Evolutionary conservation across 2,888 invertebrate species (phyloP), one percentile per base, ranked within the genome.

Genomic region (Dolichomitus sp.): DNA sequence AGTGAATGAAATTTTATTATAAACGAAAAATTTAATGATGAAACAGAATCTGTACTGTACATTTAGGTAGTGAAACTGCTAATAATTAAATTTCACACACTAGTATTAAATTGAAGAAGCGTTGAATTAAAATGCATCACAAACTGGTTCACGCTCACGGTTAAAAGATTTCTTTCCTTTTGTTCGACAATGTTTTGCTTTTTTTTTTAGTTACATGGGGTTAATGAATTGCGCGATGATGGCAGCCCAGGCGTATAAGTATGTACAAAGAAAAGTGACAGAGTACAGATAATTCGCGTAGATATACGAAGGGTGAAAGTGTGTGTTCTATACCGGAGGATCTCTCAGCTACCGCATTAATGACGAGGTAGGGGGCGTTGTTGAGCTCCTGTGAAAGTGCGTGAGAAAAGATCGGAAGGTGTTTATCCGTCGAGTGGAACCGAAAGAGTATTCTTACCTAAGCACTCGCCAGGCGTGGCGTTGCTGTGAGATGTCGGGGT

Each of bases 401-500:
- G 61, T 61, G 83, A 69, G 72, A 76, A 80, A 68, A 73, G 52
- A 63, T 61, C 61, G 66, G 61, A 73, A 69, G 73, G 68, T 77
- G 76, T 48, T 80, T 33, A 50, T 74, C 27, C 17, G 52, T 40
- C 19, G 37, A 37, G 33, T 23, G 12, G 19, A 45, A 30, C 45
- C 59, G 37, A 40, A n/a, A n/a, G 23, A 42, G 17, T 45, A 5
- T 30, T 73, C 61, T 90, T 88, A 93, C 93, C 93, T 87, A 93
- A 88, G 86, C 93, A 93, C 87, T 93, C 93, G 81, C 93, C 93
- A 27, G 93, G 92, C 52, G 93, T 92, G 7, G 93, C 93, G 70
- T 93, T 93, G 87, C 92, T 93, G 87, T 93, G 93, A 30, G 93
- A 93, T 59, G 93, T 93, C 27, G 93, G 91, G 5, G 93, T 93